These are phyloP conservation scores for Dolichallabes microphthalmus DNA, from an alignment of 2,113 vertebrate genomes.

Conservation along the genomic window DNA sequence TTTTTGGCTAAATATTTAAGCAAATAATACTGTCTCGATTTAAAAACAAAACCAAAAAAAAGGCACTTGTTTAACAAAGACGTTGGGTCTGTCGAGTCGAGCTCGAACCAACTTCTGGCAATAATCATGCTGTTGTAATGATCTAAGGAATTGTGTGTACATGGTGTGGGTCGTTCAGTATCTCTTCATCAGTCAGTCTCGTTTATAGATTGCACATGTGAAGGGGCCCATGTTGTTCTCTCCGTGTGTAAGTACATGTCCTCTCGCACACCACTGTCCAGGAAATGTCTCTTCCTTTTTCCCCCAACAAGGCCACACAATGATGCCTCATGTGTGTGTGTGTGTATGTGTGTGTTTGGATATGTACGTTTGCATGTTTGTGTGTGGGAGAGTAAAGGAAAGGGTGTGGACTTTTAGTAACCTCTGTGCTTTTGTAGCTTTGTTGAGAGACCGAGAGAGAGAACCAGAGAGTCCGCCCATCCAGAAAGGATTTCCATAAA, in stretches of 20 bases:
- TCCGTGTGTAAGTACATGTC: background rate
- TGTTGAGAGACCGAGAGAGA: slow-evolving; percentile 51
- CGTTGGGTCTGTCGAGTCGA: slow-evolving; percentile 63
- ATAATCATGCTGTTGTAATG: slow-evolving; percentile 30
- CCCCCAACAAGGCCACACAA: slow-evolving; percentile 5
- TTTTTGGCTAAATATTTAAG: slow-evolving; percentile 49
- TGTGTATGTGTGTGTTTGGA: background rate
- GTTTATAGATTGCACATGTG: slow-evolving; percentile 53
- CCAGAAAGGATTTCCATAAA: slow-evolving; percentile 70
- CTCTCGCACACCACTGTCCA: slow-evolving; percentile 6
- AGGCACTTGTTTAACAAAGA: slow-evolving; percentile 67
- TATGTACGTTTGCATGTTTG: background rate
- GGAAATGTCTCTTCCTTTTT: slow-evolving; percentile 29
- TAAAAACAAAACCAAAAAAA: slow-evolving; percentile 41
- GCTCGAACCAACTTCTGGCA: slow-evolving; percentile 52
- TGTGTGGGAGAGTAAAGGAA: slow-evolving; percentile 36
- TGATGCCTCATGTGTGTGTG: slow-evolving; percentile 5
- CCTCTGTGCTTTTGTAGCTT: slow-evolving; percentile 60
- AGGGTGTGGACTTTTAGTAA: slow-evolving; percentile 16
- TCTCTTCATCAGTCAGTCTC: slow-evolving; percentile 47
- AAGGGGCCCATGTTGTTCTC: slow-evolving; percentile 42
- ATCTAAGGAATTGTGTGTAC: slow-evolving; percentile 23
- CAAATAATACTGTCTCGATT: slow-evolving; percentile 73
- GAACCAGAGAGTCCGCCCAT: slow-evolving; percentile 52
- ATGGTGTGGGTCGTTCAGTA: background rate